A percentile compares a stretch with the other conserved stretches of the same genome.
Conservation (phyloP, 2,888 invertebrate species). For the Papilio demoleus region DNA sequence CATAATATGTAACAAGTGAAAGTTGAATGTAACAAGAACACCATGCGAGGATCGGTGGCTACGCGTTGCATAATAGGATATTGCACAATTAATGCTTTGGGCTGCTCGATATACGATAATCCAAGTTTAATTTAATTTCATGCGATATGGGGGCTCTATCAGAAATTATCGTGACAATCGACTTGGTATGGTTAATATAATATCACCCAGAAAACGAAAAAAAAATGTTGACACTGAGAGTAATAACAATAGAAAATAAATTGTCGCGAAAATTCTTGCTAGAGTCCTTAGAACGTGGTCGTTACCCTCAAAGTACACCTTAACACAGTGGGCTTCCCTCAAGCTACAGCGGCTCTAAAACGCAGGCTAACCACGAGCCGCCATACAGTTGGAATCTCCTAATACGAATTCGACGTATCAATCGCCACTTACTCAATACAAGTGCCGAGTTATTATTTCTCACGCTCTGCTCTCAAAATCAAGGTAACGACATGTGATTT, state of each 20-base stretch:
- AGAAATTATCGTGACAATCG: too few relatives aligned
- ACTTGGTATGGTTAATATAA: too few relatives aligned
- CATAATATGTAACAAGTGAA: slow-evolving; percentile 43
- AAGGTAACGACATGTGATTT: not conserved
- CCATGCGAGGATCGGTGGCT: slow-evolving; percentile 46
- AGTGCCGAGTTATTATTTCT: slow-evolving; percentile 19
- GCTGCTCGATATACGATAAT: slow-evolving; percentile 35
- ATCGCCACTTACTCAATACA: not conserved
- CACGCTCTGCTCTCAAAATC: slow-evolving; percentile 28
- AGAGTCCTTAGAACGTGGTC: too few relatives aligned
- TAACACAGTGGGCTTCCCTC: too few relatives aligned
- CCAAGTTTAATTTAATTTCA: not conserved
- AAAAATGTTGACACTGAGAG: too few relatives aligned
- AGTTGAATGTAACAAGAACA: slow-evolving; percentile 48
- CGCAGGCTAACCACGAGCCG: not conserved
- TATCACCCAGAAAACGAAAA: too few relatives aligned
- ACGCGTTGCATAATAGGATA: slow-evolving; percentile 48
- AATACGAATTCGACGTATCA: not conserved
- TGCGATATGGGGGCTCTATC: too few relatives aligned
- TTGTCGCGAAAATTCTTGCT: too few relatives aligned
- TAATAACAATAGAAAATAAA: too few relatives aligned
- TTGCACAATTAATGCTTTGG: slow-evolving; percentile 49
- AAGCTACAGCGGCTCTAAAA: too few relatives aligned
- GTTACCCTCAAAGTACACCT: too few relatives aligned
- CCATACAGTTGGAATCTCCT: not conserved